Evolutionary conservation across 1,140 invertebrate genomes (phyloP).

Genomic region (Leptinotarsa texana): DNA sequence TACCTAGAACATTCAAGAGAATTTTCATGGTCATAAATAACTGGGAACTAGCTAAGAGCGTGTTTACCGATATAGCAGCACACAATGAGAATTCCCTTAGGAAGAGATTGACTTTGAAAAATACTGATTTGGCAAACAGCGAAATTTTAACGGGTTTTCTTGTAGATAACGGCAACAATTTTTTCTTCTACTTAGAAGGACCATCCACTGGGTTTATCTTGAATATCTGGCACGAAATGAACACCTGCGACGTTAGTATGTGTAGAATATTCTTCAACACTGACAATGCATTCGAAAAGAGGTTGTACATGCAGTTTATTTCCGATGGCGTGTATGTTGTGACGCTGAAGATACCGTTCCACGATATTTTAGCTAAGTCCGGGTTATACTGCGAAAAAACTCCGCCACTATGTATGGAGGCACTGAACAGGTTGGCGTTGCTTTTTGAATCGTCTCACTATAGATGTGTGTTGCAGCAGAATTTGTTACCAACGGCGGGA

Average conservation of each 20-base stretch:
- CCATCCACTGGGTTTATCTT: constrained; percentile 33
- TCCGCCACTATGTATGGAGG: constrained; percentile 35
- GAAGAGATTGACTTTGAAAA: not conserved
- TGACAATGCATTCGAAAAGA: constrained; percentile 32
- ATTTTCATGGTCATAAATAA: constrained; percentile 27
- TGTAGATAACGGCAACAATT: constrained; percentile 36
- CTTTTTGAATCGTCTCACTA: constrained; percentile 36
- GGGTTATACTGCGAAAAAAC: constrained; percentile 7
- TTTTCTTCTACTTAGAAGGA: constrained; percentile 34
- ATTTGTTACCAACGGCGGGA: constrained; percentile 41
- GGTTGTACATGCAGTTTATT: constrained; percentile 30
- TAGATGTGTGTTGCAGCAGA: constrained; percentile 37
- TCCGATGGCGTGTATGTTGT: constrained; percentile 26
- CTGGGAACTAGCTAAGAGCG: constrained; percentile 14
- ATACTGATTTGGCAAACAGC: not conserved
- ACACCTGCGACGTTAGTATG: not conserved
- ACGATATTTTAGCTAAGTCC: constrained; percentile 36
- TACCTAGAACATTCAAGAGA: constrained; percentile 35
- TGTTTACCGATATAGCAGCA: constrained; percentile 9
- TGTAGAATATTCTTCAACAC: constrained; percentile 37
- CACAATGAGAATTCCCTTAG: constrained; percentile 20
- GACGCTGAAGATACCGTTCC: constrained; percentile 34
- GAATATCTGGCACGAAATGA: constrained; percentile 30
- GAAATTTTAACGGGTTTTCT: constrained; percentile 37
- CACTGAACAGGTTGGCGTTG: constrained; percentile 43